A percentile compares a stretch with the other conserved stretches of the same genome.
Evolutionary conservation across 1,140 invertebrate genomes (phyloP).

Genomic region (Myzus persicae): DNA sequence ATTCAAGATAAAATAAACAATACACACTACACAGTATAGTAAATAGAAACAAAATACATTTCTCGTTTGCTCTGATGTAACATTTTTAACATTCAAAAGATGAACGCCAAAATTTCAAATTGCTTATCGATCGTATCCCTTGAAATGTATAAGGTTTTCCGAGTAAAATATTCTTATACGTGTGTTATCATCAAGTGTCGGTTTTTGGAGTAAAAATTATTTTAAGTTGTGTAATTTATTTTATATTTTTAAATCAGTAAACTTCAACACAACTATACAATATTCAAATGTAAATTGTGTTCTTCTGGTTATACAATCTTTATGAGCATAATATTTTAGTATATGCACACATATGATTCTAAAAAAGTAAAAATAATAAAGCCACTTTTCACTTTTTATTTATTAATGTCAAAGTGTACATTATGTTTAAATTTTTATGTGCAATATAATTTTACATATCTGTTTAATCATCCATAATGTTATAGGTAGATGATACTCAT

Average conservation of each 20-base stretch:
- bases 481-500: background rate
- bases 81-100: background rate
- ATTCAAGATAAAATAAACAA: conserved; percentile 1
- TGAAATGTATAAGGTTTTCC: background rate
- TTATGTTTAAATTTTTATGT: too few species aligned
- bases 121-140: background rate
- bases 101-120: background rate
- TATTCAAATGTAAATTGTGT: background rate
- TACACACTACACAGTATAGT: background rate
- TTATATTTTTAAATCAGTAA: conserved; percentile 3
- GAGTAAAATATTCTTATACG: background rate
- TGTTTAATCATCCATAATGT: too few species aligned
- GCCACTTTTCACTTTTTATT: background rate
- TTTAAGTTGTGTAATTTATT: background rate
- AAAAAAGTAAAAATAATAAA: background rate
- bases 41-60: background rate
- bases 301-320: background rate
- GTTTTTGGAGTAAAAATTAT: background rate
- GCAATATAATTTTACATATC: background rate
- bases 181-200: background rate
- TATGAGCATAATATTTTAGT: background rate
- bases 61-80: background rate
- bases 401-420: background rate
- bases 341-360: background rate
- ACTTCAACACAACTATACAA: background rate